Base-by-base conservation (phyloP, 2,888 invertebrate genomes). In the Campaea margaritaria region DNA sequence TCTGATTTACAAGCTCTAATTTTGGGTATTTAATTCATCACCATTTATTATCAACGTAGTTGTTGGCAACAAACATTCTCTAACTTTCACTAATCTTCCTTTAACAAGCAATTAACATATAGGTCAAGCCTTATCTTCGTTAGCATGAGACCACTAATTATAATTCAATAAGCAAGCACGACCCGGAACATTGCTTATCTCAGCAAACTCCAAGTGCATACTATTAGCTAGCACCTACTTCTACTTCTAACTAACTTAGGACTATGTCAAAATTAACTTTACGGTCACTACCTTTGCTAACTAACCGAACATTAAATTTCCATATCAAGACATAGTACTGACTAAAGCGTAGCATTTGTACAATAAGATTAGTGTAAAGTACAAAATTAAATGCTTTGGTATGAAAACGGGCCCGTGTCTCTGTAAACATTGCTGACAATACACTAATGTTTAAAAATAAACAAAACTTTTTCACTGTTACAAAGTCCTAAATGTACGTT, bases 61-160 rank as follows among this genome's bases (percentile, higher is more conserved):
- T 43, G 21, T 21, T 45, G 45, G 7, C 8, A 31, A 27, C 28
- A 58, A 49, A 53, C 13, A 38, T 46, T 53, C 42, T 11, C 8
- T 36, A 4, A 46, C 55, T 50, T 49, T 52, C 60, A 36, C 54
- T 58, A 58, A 54, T 54, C 60, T 47, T 47, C 42, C 51, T 38
- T 44, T 43, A 59, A 62, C 34, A 60, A 60, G 47, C 62, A 61
- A 62, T 66, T 68, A 64, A 60, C 51, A 68, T 66, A 10, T 62
- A 10, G 68, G 68, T 15, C 64, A 60, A 48, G 15, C 39, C 16
- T 62, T 68, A 68, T 68, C 64, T 45, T n/a, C 9, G 47, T 48
- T 48, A 38, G 34, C 57, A 46, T 56, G 47, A 58, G 56, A 50
- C 59, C 48, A 48, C 58, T 59, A 54, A 62, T 63, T 61, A 59